These are phyloP conservation scores for Thymelicus sylvestris DNA, from an alignment of 2,888 invertebrate species.

Conservation along the genomic window DNA sequence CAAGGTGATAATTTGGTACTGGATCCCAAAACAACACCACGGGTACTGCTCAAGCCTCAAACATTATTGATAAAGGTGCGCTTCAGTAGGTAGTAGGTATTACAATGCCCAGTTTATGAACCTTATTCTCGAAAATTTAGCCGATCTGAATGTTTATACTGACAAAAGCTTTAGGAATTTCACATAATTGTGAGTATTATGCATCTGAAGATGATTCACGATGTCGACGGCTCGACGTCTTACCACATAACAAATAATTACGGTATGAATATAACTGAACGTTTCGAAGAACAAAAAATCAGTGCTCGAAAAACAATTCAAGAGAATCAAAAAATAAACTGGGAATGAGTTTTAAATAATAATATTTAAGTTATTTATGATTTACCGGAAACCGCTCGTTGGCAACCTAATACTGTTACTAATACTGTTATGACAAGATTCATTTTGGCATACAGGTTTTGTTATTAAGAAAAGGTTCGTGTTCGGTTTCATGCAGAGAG, in stretches of 20 bases:
- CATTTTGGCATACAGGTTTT: not conserved
- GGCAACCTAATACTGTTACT: not conserved
- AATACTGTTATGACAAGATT: not conserved
- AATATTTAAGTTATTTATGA: too few relatives aligned
- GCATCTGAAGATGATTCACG: not conserved
- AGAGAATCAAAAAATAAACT: too few relatives aligned
- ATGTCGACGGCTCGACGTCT: not conserved
- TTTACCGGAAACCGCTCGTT: not conserved
- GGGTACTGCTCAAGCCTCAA: not conserved
- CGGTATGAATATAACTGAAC: not conserved
- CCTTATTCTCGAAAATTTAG: not conserved
- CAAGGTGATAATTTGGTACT: constrained; percentile 21
- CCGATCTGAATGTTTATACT: not conserved
- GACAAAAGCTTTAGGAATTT: not conserved
- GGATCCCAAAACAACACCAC: constrained; percentile 7
- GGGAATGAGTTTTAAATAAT: too few relatives aligned
- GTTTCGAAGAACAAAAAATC: too few relatives aligned
- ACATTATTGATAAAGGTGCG: not conserved
- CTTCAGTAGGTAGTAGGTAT: not conserved
- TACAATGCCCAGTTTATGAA: not conserved
- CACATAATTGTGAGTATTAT: not conserved
- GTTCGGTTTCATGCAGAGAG: not conserved
- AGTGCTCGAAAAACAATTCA: too few relatives aligned
- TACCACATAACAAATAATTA: not conserved
- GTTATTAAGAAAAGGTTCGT: not conserved